Percentiles rank a stretch among this genome's conserved stretches.
Evolutionary conservation across 2,888 invertebrate genomes (phyloP).

Genomic region (Malthinus flaveolus): DNA sequence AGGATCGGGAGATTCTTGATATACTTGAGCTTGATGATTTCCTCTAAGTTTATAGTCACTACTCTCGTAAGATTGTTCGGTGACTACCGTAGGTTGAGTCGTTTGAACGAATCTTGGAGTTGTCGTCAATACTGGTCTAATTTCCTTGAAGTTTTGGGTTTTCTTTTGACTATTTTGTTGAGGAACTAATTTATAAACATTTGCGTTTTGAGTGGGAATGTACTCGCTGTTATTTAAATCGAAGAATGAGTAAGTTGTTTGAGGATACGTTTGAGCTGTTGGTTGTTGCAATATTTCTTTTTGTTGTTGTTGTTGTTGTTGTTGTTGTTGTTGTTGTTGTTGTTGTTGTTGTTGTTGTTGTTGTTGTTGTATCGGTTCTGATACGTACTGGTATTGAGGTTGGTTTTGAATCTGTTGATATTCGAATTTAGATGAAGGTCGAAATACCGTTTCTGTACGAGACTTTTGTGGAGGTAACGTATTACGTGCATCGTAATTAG

Average conservation of each 20-base stretch:
- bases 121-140: background rate
- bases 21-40: constrained; percentile 7
- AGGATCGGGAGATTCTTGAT: constrained; percentile 12
- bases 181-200: constrained; percentile 7
- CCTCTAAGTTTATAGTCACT: background rate
- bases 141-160: background rate
- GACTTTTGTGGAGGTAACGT: background rate
- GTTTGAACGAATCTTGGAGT: background rate
- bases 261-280: background rate
- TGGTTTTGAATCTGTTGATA: background rate
- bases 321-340: constrained; percentile 44
- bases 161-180: constrained; percentile 11
- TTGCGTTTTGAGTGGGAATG: constrained; percentile 10
- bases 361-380: background rate
- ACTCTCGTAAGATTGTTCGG: too few species aligned
- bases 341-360: constrained; percentile 44
- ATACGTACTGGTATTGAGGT: background rate
- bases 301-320: background rate
- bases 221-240: constrained; percentile 3
- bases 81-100: background rate
- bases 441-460: background rate
- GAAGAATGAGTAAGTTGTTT: background rate
- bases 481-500: background rate
- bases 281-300: background rate
- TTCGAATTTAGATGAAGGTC: background rate